Evolutionary conservation across 2,888 invertebrate species (phyloP).

Genomic region (Scaptodrosophila latifasciaeformis): DNA sequence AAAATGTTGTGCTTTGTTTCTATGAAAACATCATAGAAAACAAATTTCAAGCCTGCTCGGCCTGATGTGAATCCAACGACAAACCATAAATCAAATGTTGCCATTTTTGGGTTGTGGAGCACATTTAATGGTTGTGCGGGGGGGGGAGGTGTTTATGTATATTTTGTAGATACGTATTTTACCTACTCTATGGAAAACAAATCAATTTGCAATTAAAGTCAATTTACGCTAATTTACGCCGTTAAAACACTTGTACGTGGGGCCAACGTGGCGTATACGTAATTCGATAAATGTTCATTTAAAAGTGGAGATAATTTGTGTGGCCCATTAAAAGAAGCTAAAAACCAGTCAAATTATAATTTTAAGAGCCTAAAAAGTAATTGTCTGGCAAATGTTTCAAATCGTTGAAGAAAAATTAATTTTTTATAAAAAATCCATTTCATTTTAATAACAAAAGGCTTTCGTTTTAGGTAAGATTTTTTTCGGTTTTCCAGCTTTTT

Average conservation of each 20-base stretch:
- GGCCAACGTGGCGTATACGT: constrained; percentile 28
- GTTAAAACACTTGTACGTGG: constrained; percentile 12
- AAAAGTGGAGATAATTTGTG: too few relatives aligned
- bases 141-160: not conserved
- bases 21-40: constrained; percentile 42
- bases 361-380: too few relatives aligned
- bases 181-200: constrained; percentile 6
- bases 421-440: too few relatives aligned
- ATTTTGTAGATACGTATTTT: too few relatives aligned
- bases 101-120: constrained; percentile 20
- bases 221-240: constrained; percentile 44
- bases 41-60: constrained; percentile 37
- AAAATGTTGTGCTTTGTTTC: not conserved
- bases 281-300: constrained; percentile 13
- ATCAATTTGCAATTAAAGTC: constrained; percentile 43
- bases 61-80: constrained; percentile 5
- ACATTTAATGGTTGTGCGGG: too few relatives aligned
- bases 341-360: too few relatives aligned
- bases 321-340: too few relatives aligned
- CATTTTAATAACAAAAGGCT: too few relatives aligned
- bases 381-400: too few relatives aligned
- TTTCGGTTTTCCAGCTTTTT: too few relatives aligned
- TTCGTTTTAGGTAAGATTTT: too few relatives aligned
- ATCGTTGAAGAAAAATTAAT: too few relatives aligned
- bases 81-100: constrained; percentile 43